Conservation (phyloP, 2,888 invertebrate genomes). For the Chromoteleia sp. region DNA sequence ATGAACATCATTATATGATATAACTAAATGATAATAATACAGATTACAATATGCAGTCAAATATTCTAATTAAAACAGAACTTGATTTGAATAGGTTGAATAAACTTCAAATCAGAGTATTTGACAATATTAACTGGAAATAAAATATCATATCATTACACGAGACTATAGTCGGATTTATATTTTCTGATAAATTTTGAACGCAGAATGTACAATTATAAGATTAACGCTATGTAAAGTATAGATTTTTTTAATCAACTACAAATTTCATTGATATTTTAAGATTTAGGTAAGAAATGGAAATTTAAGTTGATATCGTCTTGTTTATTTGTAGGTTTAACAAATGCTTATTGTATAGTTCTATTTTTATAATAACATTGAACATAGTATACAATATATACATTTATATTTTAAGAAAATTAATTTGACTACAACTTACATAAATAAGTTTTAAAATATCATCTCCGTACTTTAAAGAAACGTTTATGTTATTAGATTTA, state of each 20-base stretch:
- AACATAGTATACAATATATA: not conserved
- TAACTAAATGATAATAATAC: not conserved
- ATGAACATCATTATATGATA: not conserved
- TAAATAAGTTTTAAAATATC: not conserved
- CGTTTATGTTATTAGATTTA: not conserved
- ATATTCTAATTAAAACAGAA: not conserved
- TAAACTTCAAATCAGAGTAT: not conserved
- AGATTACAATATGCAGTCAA: not conserved
- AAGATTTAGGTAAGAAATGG: conserved; percentile 7
- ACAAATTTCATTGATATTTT: not conserved
- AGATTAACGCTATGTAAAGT: not conserved
- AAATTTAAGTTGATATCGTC: conserved; percentile 10
- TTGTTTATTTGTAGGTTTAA: conserved; percentile 15
- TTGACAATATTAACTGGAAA: not conserved
- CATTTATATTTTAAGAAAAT: conserved; percentile 32
- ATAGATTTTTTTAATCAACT: not conserved
- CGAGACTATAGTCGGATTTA: conserved; percentile 1
- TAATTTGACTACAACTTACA: conserved; percentile 5
- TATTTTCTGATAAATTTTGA: conserved; percentile 29
- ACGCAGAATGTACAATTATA: conserved; percentile 12
- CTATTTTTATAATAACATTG: conserved; percentile 37
- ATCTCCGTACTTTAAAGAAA: not conserved
- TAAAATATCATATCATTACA: not conserved
- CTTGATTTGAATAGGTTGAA: not conserved
- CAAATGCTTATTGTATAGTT: conserved; percentile 9